Base-by-base conservation (phyloP, 2,888 invertebrate species). In the Tethea ocularis region DNA sequence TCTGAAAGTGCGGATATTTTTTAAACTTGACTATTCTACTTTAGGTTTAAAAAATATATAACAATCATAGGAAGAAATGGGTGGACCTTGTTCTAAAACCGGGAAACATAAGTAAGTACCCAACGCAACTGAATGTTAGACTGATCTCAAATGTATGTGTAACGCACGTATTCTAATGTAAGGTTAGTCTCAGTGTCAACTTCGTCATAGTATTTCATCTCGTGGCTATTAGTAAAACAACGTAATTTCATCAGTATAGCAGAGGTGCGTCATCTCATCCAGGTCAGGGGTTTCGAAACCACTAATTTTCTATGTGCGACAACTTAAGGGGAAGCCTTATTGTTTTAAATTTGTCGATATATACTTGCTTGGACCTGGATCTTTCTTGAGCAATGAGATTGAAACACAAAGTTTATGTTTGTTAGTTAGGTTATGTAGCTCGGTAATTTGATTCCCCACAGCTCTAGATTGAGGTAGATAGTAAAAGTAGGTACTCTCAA, bases 211-310 rank as follows among this genome's bases (percentile, higher is more conserved):
- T 17, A 46, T 46, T 46, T 46, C 61, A 62, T 63, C 53, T 57
- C 57, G 26, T 61, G 66, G 33, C 33, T 33, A 33, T 33, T 33
- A 33, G 33, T 72, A 74, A 74, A 74, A 73, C 70, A 72, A 70
- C 76, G 64, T 67, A 67, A 74, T 76, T 75, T 72, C 76, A 69
- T 68, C 69, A 58, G 64, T 61, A 66, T 69, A 64, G 70, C 56
- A 56, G 57, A 74, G 72, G 72, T 62, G 75, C 74, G 74, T 76
- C 72, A 75, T 66, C 67, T 62, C 64, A 74, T 76, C 57, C 77
- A 71, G 76, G 74, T 76, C 74, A 74, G 60, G 61, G 72, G 51
- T 58, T 74, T 61, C 66, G 72, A 70, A 74, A 77, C 72, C 46
- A 46, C 46, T 75, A 76, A 77, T 77, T 68, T 71, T 61, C 67